phyloP scores from a whole-genome alignment of 2,797 vertebrate species.

The Ceryle rudis region DNA sequence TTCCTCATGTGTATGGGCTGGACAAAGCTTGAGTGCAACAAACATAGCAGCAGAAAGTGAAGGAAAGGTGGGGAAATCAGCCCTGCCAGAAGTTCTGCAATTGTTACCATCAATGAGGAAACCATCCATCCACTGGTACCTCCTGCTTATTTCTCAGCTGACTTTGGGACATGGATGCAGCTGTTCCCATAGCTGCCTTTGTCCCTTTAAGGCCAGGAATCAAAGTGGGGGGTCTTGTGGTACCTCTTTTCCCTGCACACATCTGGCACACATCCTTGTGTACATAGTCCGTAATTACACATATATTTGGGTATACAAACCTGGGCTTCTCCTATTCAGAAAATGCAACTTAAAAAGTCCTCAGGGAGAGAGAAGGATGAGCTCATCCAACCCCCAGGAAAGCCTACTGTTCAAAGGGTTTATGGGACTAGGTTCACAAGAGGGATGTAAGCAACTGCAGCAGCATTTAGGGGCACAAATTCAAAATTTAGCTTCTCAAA shows the following conservation, averaged over 20 bases:
- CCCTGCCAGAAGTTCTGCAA: background rate
- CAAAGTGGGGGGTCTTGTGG: background rate
- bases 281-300: background rate
- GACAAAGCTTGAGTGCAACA: background rate
- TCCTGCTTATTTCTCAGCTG: background rate
- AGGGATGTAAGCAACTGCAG: background rate
- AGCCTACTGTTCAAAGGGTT: background rate
- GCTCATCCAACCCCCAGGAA: background rate
- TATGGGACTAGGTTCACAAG: background rate
- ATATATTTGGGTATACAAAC: background rate
- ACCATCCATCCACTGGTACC: background rate
- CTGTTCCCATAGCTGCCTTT: background rate
- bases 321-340: background rate
- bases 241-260: background rate
- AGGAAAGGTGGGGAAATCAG: background rate
- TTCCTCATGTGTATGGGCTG: background rate
- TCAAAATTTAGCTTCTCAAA: background rate
- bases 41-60: background rate
- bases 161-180: background rate
- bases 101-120: background rate
- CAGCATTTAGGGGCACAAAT: background rate
- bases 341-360: background rate
- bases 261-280: background rate
- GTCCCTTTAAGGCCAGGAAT: background rate
- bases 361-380: background rate